Evolutionary conservation across 2,113 vertebrate species (phyloP).

Genomic region (Martes martes): DNA sequence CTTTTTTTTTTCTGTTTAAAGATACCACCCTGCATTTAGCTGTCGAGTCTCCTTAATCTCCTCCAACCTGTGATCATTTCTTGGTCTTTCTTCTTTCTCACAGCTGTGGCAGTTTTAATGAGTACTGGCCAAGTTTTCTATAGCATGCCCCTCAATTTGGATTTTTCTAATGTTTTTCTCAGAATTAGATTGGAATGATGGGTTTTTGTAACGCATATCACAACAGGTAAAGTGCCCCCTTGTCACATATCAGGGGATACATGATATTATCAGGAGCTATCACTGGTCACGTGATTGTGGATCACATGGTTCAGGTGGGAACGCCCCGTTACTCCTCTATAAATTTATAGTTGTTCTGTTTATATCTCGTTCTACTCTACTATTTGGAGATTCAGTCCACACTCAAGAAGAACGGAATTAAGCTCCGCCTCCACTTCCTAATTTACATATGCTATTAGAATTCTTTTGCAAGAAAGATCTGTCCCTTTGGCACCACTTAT

Average conservation of each 20-base stretch:
- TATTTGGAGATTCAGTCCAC: background rate
- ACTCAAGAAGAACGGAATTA: background rate
- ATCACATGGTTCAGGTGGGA: too few relatives aligned
- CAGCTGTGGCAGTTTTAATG: background rate
- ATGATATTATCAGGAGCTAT: background rate
- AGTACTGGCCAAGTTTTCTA: background rate
- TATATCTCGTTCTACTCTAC: background rate
- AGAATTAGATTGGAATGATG: background rate
- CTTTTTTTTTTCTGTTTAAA: background rate
- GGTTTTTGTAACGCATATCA: background rate
- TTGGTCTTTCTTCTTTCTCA: background rate
- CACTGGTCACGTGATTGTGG: accelerated
- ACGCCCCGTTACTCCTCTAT: background rate
- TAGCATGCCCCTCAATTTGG: background rate
- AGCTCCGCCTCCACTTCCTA: background rate
- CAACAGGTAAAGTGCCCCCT: background rate
- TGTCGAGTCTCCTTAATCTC: background rate
- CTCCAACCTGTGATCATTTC: background rate
- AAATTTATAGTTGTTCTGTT: background rate
- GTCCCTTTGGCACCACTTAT: background rate
- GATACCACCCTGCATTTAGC: background rate
- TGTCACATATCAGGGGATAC: accelerated
- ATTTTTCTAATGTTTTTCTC: background rate
- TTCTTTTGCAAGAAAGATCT: background rate
- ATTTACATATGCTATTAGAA: background rate